Percentiles rank a stretch among this genome's conserved stretches.
Evolutionary conservation across 2,113 vertebrate genomes (phyloP).

Genomic region (Progne subis): DNA sequence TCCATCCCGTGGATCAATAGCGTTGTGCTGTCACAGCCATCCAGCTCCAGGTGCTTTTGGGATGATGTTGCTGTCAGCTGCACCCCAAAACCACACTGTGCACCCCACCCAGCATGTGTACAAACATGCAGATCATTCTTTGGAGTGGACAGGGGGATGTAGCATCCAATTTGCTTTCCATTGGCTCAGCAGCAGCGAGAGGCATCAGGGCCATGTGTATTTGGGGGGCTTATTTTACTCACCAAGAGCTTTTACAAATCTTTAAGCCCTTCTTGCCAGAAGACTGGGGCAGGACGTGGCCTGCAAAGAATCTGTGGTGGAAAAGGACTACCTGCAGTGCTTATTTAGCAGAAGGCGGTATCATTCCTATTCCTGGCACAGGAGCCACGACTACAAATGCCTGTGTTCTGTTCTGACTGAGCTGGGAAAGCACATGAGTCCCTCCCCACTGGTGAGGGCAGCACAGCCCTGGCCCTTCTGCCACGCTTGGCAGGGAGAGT

Average conservation of each 20-base stretch:
- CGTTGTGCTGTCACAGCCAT: background rate
- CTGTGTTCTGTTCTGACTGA: background rate
- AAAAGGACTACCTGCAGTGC: background rate
- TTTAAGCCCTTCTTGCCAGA: background rate
- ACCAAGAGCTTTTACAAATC: background rate
- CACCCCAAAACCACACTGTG: background rate
- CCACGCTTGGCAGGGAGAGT: background rate
- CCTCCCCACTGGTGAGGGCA: rapidly evolving
- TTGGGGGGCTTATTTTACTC: background rate
- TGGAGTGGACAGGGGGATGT: background rate
- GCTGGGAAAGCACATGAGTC: rapidly evolving
- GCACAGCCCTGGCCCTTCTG: background rate
- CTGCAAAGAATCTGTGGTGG: background rate
- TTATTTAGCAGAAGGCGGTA: background rate
- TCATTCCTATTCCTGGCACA: background rate
- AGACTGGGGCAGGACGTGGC: background rate
- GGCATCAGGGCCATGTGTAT: background rate
- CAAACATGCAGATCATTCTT: background rate
- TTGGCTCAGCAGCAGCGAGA: background rate
- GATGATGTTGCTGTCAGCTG: background rate
- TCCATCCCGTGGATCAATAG: background rate
- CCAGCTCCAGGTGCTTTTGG: background rate
- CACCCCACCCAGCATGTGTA: background rate
- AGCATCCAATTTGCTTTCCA: background rate
- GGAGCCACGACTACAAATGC: background rate